Evolutionary conservation across 2,888 invertebrate species (phyloP).

Genomic region (Pachliopta kotzebuea): DNA sequence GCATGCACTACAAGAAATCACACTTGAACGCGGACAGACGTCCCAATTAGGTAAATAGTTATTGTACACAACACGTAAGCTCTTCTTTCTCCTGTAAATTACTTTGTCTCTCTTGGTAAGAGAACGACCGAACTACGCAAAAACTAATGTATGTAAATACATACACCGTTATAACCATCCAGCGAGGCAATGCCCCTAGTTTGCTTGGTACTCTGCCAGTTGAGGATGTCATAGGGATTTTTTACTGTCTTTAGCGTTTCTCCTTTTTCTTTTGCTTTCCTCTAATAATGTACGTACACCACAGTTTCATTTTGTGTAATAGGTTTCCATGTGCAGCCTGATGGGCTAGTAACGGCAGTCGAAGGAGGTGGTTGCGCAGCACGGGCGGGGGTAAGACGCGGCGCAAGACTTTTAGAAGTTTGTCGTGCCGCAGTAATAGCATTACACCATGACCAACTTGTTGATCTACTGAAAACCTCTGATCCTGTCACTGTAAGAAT

Average conservation of each 20-base stretch:
- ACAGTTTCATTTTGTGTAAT: conserved; percentile 1
- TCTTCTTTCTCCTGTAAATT: too few relatives aligned
- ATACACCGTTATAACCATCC: too few relatives aligned
- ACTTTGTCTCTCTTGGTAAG: too few relatives aligned
- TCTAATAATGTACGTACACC: background rate
- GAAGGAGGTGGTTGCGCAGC: conserved; percentile 84
- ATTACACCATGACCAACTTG: conserved; percentile 94
- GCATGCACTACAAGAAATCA: conserved; percentile 86
- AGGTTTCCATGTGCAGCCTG: conserved; percentile 95
- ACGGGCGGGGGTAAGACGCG: conserved; percentile 93
- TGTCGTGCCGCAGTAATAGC: conserved; percentile 94
- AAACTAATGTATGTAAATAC: background rate
- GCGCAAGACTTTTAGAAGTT: conserved; percentile 94
- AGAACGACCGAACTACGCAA: background rate
- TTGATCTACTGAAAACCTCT: conserved; percentile 94
- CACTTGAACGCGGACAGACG: conserved; percentile 88
- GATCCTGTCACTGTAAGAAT: conserved; percentile 88
- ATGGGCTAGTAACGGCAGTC: conserved; percentile 97
- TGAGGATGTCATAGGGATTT: too few relatives aligned
- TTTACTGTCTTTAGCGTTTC: too few relatives aligned
- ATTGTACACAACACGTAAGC: too few relatives aligned
- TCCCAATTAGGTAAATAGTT: conserved; percentile 84
- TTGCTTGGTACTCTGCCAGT: too few relatives aligned
- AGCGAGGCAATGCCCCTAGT: too few relatives aligned
- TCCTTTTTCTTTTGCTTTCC: too few relatives aligned